Base-by-base conservation (phyloP, 1,140 invertebrate species). In the Ladona fulva region DNA sequence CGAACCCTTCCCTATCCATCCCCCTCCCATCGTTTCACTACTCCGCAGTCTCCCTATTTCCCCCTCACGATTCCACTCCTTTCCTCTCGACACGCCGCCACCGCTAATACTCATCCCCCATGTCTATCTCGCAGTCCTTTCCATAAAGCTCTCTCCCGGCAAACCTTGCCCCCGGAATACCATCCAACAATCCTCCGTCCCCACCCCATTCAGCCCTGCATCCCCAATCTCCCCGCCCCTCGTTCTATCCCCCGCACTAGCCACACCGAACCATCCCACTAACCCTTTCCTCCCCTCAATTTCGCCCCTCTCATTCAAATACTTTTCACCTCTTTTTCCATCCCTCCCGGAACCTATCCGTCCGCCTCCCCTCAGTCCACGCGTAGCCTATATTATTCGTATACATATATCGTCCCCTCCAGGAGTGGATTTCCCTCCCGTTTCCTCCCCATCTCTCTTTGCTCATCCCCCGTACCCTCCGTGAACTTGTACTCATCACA, bases 21-120 rank as follows among this genome's bases (percentile, higher is more conserved):
- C 83, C 82, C 82, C 52, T 66, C 52, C 52, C 52, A 66, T 66
- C 83, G 82, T 83, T 85, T 84, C 83, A 81, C 79, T 80, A 77
- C n/a, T 22, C 52, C 52, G 52, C n/a, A 16, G 5, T 66, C 52
- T 22, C 52, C 52, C 16, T 66, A 19, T 66, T 66, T 12, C 86
- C 85, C 85, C 80, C 78, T 80, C 25, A 24, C 42, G 74, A 19
- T 74, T 59, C 74, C 80, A 78, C 75, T 42, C 75, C 52, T 24
- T 75, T 52, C 52, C 52, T 66, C 52, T 66, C 52, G 52, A 66
- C 52, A 66, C 52, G 52, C 52, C 52, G 44, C 44, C 44, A 52
- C 44, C 44, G 52, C 52, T 66, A 66, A 66, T 66, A 66, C 52
- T 66, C 52, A 66, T 66, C 52, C 52, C 79, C 52, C 52, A 66